phyloP scores from a whole-genome alignment of 2,888 invertebrate genomes.

The Meliscaeva auricollis region DNA sequence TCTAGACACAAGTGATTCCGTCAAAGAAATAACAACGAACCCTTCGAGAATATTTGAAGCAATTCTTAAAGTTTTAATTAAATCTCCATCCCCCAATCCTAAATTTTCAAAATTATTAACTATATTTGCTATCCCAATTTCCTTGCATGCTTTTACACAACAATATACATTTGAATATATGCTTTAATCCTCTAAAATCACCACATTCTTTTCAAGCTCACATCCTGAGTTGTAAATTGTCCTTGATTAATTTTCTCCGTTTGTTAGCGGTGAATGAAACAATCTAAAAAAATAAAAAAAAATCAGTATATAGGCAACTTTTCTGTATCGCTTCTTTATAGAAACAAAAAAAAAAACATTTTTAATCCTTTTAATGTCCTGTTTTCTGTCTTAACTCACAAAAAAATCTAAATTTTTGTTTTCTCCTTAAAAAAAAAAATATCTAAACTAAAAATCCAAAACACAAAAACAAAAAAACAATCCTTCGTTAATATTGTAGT shows the following conservation, averaged over 20 bases:
- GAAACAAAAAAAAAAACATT: slow-evolving; percentile 23
- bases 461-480: slow-evolving; percentile 36
- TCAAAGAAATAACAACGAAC: no score
- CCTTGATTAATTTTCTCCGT: background rate
- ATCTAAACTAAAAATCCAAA: slow-evolving; percentile 24
- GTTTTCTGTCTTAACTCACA: slow-evolving; percentile 44
- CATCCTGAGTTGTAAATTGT: background rate
- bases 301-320: slow-evolving; percentile 9
- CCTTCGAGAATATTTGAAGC: background rate
- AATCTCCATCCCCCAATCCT: background rate
- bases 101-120: background rate
- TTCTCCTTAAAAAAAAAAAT: slow-evolving; percentile 42
- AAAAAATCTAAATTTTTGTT: slow-evolving; percentile 55
- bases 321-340: slow-evolving; percentile 51
- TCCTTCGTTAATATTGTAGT: slow-evolving; percentile 79
- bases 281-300: background rate
- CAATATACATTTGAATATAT: background rate
- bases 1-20: no score
- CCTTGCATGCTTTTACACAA: slow-evolving; percentile 8
- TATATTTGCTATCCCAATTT: background rate
- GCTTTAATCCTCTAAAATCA: background rate
- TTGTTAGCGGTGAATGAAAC: slow-evolving; percentile 20
- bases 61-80: background rate
- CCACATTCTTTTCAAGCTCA: background rate
- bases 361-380: background rate